These are phyloP conservation scores for Lingula anatina DNA, from an alignment of 2,888 invertebrate genomes.

Conservation along the genomic window DNA sequence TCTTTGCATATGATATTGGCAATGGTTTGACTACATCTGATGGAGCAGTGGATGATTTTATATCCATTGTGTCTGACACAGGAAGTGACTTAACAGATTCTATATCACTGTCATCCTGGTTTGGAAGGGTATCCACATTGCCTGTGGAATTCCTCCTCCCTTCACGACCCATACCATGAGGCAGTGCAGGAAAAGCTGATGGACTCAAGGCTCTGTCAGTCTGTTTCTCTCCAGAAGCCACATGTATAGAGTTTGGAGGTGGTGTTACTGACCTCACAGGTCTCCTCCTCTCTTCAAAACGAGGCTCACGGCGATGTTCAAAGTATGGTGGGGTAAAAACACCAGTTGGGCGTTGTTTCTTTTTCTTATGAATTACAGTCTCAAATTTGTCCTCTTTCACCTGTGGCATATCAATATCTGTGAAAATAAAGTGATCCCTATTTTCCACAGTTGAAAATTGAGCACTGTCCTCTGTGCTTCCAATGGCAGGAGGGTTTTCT, in stretches of 20 bases:
- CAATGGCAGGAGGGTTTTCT: no score
- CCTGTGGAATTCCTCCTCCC: conserved; percentile 33
- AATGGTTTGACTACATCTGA: conserved; percentile 18
- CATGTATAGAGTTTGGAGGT: conserved; percentile 5
- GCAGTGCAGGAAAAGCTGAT: conserved; percentile 37
- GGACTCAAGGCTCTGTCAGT: conserved; percentile 31
- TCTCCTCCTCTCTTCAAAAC: no score
- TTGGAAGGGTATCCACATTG: conserved; percentile 26
- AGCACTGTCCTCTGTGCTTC: no score
- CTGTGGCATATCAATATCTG: conserved; percentile 25
- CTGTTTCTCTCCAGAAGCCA: conserved; percentile 1
- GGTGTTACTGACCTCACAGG: conserved; percentile 11
- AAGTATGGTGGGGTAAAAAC: conserved; percentile 5
- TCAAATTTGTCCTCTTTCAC: conserved; percentile 25
- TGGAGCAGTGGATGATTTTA: neutral
- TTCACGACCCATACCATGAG: conserved; percentile 15
- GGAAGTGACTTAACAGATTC: conserved; percentile 44
- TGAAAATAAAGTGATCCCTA: conserved; percentile 27
- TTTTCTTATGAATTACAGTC: conserved; percentile 31
- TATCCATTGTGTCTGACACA: conserved; percentile 17
- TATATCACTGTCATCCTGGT: conserved; percentile 37
- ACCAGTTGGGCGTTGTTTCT: conserved; percentile 17
- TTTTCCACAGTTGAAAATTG: no score
- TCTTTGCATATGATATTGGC: conserved; percentile 37
- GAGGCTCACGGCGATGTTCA: no score